A percentile compares a stretch with the other conserved stretches of the same genome.
These are phyloP conservation scores for Tillus elongatus DNA, from an alignment of 2,888 invertebrate species.

Conservation along the genomic window DNA sequence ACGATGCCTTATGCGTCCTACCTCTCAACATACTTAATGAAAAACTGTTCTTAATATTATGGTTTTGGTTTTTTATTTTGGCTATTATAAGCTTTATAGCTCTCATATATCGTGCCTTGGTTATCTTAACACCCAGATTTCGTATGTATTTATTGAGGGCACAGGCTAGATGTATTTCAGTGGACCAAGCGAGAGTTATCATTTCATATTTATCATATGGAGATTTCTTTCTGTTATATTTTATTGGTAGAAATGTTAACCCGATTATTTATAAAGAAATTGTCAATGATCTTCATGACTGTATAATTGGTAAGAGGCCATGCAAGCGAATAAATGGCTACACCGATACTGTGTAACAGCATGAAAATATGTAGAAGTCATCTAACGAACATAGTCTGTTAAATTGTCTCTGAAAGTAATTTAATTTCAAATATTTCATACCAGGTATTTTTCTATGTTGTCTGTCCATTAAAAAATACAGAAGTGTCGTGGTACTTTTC, in stretches of 20 bases:
- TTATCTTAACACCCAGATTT: constrained; percentile 49
- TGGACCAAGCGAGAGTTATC: constrained; percentile 44
- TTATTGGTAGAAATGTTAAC: constrained; percentile 68
- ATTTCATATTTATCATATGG: constrained; percentile 51
- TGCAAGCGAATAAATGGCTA: no score
- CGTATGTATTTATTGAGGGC: constrained; percentile 55
- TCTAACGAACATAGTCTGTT: no score
- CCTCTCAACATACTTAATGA: constrained; percentile 72
- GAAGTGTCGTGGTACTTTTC: no score
- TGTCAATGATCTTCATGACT: constrained; percentile 33
- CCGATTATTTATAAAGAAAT: constrained; percentile 58
- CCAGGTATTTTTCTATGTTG: no score
- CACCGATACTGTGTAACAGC: no score
- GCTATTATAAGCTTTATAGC: constrained; percentile 53
- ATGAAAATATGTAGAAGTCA: no score
- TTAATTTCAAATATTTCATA: no score
- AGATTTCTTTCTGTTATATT: constrained; percentile 71
- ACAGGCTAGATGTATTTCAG: constrained; percentile 48
- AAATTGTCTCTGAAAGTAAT: no score
- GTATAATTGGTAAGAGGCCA: no score
- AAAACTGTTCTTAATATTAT: constrained; percentile 65
- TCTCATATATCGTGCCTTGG: constrained; percentile 54
- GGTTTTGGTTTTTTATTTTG: constrained; percentile 65
- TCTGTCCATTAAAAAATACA: no score
- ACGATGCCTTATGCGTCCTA: constrained; percentile 62